Percentiles rank a stretch among this genome's conserved stretches.
These are phyloP conservation scores for Tragelaphus scriptus DNA, from an alignment of 2,113 vertebrate species.

Conservation along the genomic window DNA sequence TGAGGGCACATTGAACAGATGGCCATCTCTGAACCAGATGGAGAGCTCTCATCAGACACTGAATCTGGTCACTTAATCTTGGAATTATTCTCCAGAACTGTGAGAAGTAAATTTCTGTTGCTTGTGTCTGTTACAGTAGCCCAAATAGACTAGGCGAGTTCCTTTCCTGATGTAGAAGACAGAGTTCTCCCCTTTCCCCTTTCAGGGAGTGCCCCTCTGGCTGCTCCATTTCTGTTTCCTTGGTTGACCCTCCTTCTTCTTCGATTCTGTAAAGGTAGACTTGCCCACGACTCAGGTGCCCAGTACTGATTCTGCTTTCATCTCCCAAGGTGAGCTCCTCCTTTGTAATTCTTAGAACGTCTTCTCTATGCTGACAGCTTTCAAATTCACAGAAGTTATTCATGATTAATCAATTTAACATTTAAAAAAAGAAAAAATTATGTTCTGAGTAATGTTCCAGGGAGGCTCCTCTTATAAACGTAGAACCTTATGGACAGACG, in stretches of 20 bases:
- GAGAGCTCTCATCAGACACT: background rate
- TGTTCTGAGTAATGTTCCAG: background rate
- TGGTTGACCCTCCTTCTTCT: too few species aligned
- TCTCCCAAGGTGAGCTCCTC: background rate
- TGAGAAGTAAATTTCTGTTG: background rate
- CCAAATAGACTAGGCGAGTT: too few species aligned
- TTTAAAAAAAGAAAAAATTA: background rate
- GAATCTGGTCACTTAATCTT: background rate
- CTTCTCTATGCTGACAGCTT: background rate
- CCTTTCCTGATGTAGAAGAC: background rate
- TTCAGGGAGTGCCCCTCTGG: background rate
- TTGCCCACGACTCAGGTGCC: too few species aligned
- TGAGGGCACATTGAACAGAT: background rate
- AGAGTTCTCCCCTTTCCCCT: background rate
- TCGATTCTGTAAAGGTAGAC: background rate
- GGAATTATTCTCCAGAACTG: background rate
- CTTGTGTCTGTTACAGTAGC: background rate
- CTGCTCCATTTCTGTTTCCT: background rate
- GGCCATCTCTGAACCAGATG: background rate
- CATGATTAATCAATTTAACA: background rate
- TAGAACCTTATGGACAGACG: background rate
- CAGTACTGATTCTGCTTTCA: background rate
- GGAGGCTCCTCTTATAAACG: background rate
- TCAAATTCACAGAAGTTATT: background rate
- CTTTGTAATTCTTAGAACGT: too few species aligned